Conservation (phyloP, 1,140 invertebrate genomes). For the Heliconius nattereri region DNA sequence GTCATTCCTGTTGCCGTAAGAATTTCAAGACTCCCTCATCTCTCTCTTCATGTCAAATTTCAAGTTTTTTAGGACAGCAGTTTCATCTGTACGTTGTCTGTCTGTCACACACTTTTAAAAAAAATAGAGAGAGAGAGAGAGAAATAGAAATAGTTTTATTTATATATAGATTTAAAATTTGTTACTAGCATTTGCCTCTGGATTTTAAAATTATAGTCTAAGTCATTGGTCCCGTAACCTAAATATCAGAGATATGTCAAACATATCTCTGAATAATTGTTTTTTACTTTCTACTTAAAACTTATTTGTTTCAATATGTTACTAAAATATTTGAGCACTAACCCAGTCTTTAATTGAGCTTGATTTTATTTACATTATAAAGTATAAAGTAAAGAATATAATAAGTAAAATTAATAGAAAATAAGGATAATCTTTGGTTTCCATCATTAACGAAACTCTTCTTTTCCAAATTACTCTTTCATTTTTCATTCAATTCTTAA, state of each 20-base stretch:
- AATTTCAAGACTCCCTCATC: too few relatives aligned
- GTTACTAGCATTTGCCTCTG: background rate
- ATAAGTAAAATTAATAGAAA: background rate
- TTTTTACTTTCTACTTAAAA: background rate
- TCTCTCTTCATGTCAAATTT: too few relatives aligned
- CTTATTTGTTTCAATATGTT: background rate
- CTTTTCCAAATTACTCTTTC: too few relatives aligned
- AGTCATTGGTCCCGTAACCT: conserved; percentile 24
- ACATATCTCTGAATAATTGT: background rate
- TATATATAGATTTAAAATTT: too few relatives aligned
- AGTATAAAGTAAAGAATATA: background rate
- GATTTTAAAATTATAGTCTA: background rate
- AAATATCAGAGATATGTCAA: conserved; percentile 16
- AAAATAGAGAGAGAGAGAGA: too few relatives aligned
- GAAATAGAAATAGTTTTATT: too few relatives aligned
- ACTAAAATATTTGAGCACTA: conserved; percentile 32
- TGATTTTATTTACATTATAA: conserved; percentile 18
- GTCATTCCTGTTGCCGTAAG: too few relatives aligned
- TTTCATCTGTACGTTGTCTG: too few relatives aligned
- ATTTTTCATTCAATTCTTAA: too few relatives aligned
- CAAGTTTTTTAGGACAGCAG: too few relatives aligned
- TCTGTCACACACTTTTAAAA: too few relatives aligned
- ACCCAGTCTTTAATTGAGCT: conserved; percentile 34
- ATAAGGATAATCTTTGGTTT: background rate
- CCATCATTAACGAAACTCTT: too few relatives aligned